Evolutionary conservation across 2,113 vertebrate species (phyloP).

Genomic region (Silurus meridionalis): DNA sequence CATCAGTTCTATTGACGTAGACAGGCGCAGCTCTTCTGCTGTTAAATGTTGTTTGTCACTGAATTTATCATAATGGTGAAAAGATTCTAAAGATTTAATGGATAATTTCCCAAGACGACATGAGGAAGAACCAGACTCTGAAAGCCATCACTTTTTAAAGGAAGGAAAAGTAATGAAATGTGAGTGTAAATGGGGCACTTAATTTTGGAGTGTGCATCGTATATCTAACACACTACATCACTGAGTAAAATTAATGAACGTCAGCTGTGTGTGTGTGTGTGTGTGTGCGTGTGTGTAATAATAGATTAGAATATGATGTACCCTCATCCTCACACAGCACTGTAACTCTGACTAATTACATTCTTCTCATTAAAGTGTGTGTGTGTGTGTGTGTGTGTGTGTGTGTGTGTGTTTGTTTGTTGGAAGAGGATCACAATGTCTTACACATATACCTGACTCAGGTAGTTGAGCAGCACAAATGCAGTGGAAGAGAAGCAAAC

Average conservation of each 20-base stretch:
- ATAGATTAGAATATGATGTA: neutral
- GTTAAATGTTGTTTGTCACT: no score
- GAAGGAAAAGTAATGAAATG: neutral
- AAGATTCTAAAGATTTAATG: no score
- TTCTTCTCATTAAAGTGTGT: neutral
- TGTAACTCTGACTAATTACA: neutral
- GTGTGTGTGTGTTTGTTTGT: neutral
- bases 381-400: neutral
- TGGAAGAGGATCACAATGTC: neutral
- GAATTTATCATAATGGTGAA: no score
- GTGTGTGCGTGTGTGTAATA: neutral
- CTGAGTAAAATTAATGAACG: neutral
- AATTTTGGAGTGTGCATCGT: neutral
- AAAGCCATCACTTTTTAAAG: neutral
- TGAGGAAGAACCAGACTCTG: neutral
- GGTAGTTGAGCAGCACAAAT: neutral
- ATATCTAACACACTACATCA: neutral
- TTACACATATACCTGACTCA: conserved; percentile 10
- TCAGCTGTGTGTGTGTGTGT: neutral
- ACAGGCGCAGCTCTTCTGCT: no score
- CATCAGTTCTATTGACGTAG: no score
- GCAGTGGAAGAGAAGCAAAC: conserved; percentile 1
- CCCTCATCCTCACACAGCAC: neutral
- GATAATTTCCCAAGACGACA: neutral
- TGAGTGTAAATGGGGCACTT: neutral